phyloP scores from a whole-genome alignment of 2,797 vertebrate genomes.

The Strix occidentalis region DNA sequence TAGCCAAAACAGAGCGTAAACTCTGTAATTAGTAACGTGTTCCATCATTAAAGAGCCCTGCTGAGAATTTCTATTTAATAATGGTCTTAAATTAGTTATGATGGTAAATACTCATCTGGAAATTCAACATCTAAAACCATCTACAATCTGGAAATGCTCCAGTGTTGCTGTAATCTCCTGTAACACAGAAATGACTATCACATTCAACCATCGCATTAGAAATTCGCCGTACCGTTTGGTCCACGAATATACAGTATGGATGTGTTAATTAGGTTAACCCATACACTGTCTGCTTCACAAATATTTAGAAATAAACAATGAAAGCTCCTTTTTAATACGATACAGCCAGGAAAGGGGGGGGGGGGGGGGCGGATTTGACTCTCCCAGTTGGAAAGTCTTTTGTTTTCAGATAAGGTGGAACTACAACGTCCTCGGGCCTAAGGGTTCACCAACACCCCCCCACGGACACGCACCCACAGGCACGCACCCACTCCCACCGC shows the following conservation, averaged over 20 bases:
- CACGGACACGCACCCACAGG: not conserved
- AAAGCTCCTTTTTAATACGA: constrained; percentile 34
- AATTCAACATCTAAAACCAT: constrained; percentile 75
- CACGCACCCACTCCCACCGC: not conserved
- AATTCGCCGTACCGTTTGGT: constrained; percentile 46
- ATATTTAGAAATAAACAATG: constrained; percentile 71
- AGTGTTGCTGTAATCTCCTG: constrained; percentile 72
- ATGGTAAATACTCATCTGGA: constrained; percentile 80
- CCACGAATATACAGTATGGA: constrained; percentile 62
- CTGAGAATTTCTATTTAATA: constrained; percentile 80
- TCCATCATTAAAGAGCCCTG: constrained; percentile 76
- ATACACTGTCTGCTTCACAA: constrained; percentile 66
- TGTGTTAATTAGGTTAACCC: constrained; percentile 75
- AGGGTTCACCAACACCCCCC: not conserved
- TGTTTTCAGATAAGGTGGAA: constrained; percentile 36
- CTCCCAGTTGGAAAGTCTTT: constrained; percentile 14
- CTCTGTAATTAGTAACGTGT: constrained; percentile 75
- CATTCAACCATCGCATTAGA: constrained; percentile 59
- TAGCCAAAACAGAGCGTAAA: constrained; percentile 73
- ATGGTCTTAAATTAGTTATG: constrained; percentile 80
- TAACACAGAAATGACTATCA: constrained; percentile 72
- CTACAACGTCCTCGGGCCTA: not conserved
- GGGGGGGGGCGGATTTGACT: not conserved
- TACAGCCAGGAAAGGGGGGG: not conserved
- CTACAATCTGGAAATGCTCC: constrained; percentile 75